Evolutionary conservation across 2,113 vertebrate species (phyloP).

Genomic region (Spermophilus dauricus): DNA sequence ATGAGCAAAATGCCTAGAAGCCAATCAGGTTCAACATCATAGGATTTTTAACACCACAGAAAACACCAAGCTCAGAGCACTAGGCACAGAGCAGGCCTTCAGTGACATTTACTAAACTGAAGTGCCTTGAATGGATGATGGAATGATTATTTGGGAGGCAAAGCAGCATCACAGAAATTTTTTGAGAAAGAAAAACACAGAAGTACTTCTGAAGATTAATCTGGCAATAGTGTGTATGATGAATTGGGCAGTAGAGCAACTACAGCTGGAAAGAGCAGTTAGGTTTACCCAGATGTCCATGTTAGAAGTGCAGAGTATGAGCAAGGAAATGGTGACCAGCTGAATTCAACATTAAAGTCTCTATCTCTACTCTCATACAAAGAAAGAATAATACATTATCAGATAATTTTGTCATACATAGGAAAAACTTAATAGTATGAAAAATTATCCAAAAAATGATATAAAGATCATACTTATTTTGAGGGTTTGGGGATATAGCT

Average conservation of each 20-base stretch:
- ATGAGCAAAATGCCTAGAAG: neutral
- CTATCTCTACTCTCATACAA: neutral
- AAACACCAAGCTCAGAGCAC: neutral
- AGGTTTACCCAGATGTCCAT: neutral
- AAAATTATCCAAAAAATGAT: neutral
- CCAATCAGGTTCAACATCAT: neutral
- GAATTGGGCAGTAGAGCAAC: neutral
- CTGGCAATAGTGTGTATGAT: neutral
- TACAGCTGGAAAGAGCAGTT: neutral
- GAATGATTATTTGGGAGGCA: slow-evolving; percentile 4
- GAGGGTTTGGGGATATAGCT: too few relatives aligned
- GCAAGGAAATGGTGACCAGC: neutral
- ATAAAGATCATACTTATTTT: neutral
- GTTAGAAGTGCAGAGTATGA: neutral
- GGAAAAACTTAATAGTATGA: neutral
- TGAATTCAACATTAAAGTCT: neutral
- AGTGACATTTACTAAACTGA: neutral
- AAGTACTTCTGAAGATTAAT: slow-evolving; percentile 50
- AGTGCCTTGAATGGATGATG: neutral
- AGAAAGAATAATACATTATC: neutral
- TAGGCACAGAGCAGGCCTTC: neutral
- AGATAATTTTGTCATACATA: neutral
- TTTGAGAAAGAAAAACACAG: slow-evolving; percentile 9
- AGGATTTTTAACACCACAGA: neutral
- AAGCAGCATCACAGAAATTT: neutral